phyloP scores from a whole-genome alignment of 2,888 invertebrate species.

The Cephus pygmeus region DNA sequence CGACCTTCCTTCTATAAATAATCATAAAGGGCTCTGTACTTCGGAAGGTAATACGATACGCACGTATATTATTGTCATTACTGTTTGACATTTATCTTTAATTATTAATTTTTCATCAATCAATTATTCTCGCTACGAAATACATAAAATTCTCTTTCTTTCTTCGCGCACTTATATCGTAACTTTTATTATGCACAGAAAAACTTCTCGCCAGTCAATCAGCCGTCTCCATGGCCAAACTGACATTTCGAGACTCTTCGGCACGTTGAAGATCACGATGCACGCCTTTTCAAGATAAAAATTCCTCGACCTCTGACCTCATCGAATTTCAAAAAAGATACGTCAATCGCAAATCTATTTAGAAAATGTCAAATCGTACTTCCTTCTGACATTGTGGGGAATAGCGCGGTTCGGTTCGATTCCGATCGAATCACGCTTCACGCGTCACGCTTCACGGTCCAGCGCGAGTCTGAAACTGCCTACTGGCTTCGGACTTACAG shows the following conservation, averaged over 20 bases:
- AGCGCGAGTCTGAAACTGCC: constrained; percentile 60
- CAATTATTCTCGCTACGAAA: background rate
- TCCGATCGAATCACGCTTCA: constrained; percentile 21
- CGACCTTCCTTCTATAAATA: background rate
- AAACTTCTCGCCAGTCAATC: background rate
- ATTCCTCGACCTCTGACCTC: background rate
- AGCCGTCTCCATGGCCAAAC: background rate
- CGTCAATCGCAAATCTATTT: background rate
- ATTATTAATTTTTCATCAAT: background rate
- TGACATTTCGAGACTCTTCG: background rate
- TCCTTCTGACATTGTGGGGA: background rate
- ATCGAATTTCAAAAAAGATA: background rate
- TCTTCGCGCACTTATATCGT: background rate
- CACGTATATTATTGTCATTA: background rate
- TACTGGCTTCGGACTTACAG: constrained; percentile 21
- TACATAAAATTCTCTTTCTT: background rate
- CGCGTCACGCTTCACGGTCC: constrained; percentile 55
- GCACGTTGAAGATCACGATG: background rate
- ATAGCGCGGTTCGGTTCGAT: constrained; percentile 1
- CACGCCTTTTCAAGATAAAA: background rate
- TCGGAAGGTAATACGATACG: background rate
- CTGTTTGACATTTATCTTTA: background rate
- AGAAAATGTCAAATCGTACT: background rate
- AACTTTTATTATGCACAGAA: background rate
- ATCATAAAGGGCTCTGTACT: background rate